Base-by-base conservation (phyloP, 2,113 vertebrate species). In the Mugil cephalus region DNA sequence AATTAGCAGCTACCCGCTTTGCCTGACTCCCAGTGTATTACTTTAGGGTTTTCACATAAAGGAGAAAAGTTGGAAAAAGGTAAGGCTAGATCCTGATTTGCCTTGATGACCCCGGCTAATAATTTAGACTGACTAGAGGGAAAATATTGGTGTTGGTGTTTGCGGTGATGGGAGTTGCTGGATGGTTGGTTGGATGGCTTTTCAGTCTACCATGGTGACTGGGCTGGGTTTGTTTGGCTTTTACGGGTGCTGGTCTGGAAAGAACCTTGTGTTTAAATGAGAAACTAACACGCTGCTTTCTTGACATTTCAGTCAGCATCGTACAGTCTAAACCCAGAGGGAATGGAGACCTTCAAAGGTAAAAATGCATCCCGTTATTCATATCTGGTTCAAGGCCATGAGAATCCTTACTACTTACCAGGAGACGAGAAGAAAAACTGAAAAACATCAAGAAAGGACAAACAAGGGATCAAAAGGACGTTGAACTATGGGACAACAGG, bases 321-420 rank as follows among this genome's bases (percentile, higher is more conserved):
- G 0, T 94, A 93, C 0, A 87, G 93, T 67, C 78, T 93, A 67
- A 79, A 74, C 62, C 67, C 82, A 3, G 91, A 92, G 0, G 80
- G 21, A 3, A 65, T 95, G 93, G 90, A 77, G 66, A 95, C 94
- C 13, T 95, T 95, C 89, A 92, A 82, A 61, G 92, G 88, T 68
- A 88, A 89, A 85, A 88, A 86, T 24, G 56, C 87, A 0, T 91
- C 94, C 0, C 91, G 89, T 0, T 94, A 94, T 78, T 93, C 93
- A 3, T 94, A 93, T 64, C 82, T 95, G 86, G 85, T 94, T n/a
- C 87, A 93, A 76, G 93, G 94, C 64, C 94, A 93, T 6, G 93
- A 94, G 81, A 95, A 95, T 72, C 94, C 94, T 0, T 93, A 94
- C 88, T 95, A 92, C 82, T 35, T 93, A 47, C 68, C 87, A 0